These are phyloP conservation scores for Hypanus sabinus DNA, from an alignment of 2,113 vertebrate species.

Conservation along the genomic window DNA sequence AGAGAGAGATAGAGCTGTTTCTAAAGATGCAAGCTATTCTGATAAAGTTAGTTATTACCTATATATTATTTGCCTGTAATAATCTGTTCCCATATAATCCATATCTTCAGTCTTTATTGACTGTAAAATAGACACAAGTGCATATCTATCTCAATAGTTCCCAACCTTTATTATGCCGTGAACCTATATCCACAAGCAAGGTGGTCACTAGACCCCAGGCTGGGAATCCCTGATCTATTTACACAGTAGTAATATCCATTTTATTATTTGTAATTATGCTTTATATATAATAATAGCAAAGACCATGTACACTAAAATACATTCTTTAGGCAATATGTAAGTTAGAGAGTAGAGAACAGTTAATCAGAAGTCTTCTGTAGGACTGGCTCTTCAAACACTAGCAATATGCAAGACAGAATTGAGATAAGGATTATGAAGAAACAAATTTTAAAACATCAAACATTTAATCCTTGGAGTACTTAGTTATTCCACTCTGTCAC, in stretches of 20 bases:
- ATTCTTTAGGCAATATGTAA: conserved; percentile 7
- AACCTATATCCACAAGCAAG: too few species aligned
- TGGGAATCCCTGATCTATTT: neutral
- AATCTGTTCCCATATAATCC: conserved; percentile 20
- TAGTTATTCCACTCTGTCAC: neutral
- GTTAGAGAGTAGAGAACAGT: neutral
- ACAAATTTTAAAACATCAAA: conserved; percentile 9
- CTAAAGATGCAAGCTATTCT: neutral
- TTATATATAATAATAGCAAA: neutral
- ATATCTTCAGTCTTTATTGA: neutral
- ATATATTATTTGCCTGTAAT: neutral
- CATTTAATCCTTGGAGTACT: neutral
- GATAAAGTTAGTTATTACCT: conserved; percentile 19
- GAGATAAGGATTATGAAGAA: neutral
- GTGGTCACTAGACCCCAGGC: too few species aligned
- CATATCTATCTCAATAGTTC: neutral
- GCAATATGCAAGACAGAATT: neutral
- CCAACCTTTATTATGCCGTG: too few species aligned
- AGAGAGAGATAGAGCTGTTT: too few species aligned
- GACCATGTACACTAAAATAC: neutral
- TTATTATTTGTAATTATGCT: neutral
- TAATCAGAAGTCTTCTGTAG: neutral
- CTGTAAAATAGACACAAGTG: conserved; percentile 7
- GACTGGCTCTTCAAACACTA: neutral
- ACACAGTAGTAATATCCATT: neutral